phyloP scores from a whole-genome alignment of 2,888 invertebrate species.

The Heteromyza rotundicornis region DNA sequence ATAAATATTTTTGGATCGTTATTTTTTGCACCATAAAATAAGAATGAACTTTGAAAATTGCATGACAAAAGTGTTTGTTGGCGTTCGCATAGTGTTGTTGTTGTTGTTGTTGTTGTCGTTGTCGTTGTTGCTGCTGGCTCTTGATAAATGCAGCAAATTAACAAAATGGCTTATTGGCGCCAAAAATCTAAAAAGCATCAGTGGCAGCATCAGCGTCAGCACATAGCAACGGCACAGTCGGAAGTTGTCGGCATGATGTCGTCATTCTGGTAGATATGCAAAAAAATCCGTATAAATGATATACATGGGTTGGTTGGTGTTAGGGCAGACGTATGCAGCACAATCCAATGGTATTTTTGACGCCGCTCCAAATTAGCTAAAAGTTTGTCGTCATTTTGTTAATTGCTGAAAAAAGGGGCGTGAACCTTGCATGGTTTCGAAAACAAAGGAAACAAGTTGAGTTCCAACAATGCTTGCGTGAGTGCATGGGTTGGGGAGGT shows the following conservation, averaged over 20 bases:
- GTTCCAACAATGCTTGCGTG: too few species aligned
- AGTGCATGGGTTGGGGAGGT: too few species aligned
- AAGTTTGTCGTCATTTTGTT: conserved; percentile 51
- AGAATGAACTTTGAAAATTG: conserved; percentile 33
- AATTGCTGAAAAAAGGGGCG: conserved; percentile 40
- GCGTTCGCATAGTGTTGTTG: conserved; percentile 6
- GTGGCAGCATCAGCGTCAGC: conserved; percentile 8
- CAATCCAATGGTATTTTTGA: conserved; percentile 43
- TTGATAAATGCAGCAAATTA: conserved; percentile 46
- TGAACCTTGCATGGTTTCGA: too few species aligned
- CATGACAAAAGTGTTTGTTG: conserved; percentile 32
- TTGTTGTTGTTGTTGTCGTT: conserved; percentile 11
- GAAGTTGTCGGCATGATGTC: not conserved
- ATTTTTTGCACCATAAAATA: conserved; percentile 17
- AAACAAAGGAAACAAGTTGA: too few species aligned
- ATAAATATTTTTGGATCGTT: conserved; percentile 1
- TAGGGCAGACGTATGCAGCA: conserved; percentile 35
- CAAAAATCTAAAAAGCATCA: conserved; percentile 42
- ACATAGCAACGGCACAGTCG: not conserved
- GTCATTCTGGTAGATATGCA: not conserved
- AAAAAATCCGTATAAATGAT: too few species aligned
- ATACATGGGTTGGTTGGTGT: too few species aligned
- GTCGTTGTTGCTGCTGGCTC: conserved; percentile 1
- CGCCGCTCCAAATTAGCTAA: conserved; percentile 58
- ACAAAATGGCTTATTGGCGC: conserved; percentile 53